Base-by-base conservation (phyloP, 2,888 invertebrate species). In the Allygus modestus region DNA sequence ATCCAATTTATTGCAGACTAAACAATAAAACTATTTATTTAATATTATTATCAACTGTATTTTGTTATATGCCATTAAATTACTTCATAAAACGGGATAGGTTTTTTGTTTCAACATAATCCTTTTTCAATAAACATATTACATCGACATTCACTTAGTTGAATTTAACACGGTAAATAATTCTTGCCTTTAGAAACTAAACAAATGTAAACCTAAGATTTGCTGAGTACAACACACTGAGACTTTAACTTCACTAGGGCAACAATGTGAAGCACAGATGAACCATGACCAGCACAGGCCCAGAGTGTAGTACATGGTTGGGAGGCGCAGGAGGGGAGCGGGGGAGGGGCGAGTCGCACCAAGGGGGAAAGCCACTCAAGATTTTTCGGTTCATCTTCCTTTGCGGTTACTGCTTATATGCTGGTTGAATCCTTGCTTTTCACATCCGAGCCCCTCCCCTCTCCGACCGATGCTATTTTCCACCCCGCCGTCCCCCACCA, bases 361-460 rank as follows among this genome's bases (percentile, higher is more conserved):
- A 28, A 46, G 77, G 77, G 51, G 77, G 33, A 37, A 73, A 73
- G 77, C 84, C 54, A 79, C 71, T 81, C 84, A 84, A 84, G 84
- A 84, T 84, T 84, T 84, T 84, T 84, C 84, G 84, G 84, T 81
- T 84, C 84, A 84, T 84, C 84, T 82, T 84, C 58, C 75, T 73
- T 61, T 73, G 84, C 65, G 82, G 84, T 82, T 71, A 75, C 84
- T 84, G 82, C 75, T 84, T 84, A 84, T 84, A 69, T 84, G 84
- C 82, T 71, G 82, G 82, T 82, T 82, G 82, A 69, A 71, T 71
- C 71, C 51, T 82, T 69, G 69, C 82, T 69, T 69, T 71, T 26
- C 82, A 69, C 82, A 26, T 71, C 71, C 82, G 61, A 17, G 23
- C 82, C 41, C 69, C 43, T 54, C 82, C 41, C 43, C 31, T 65